A percentile compares a stretch with the other conserved stretches of the same genome.
phyloP scores from a whole-genome alignment of 1,140 invertebrate genomes.

The Heliothis virescens region DNA sequence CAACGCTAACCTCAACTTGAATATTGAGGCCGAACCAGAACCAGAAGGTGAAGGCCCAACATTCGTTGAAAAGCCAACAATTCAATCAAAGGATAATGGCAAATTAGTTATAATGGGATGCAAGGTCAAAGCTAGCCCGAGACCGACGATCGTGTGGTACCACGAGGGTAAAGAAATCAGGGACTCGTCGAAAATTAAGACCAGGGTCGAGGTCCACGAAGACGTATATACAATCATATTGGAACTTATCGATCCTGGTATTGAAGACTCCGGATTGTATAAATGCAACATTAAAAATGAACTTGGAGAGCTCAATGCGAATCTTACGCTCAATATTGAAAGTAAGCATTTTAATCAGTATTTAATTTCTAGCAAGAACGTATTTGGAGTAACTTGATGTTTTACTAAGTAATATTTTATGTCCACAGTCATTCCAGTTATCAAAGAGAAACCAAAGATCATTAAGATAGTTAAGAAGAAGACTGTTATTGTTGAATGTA shows the following conservation, averaged over 20 bases:
- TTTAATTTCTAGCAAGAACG: not conserved
- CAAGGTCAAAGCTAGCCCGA: slow-evolving; percentile 96
- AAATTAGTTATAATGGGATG: slow-evolving; percentile 99
- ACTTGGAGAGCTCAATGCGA: slow-evolving; percentile 98
- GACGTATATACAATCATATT: slow-evolving; percentile 96
- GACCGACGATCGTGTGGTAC: slow-evolving; percentile 97
- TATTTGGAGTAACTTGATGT: not conserved
- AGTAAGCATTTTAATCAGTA: slow-evolving; percentile 88
- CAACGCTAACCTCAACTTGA: slow-evolving; percentile 99
- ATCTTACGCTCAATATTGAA: slow-evolving; percentile 98
- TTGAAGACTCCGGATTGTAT: slow-evolving; percentile 98
- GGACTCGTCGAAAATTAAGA: slow-evolving; percentile 92
- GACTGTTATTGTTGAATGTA: slow-evolving; percentile 96
- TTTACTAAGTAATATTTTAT: slow-evolving; percentile 52
- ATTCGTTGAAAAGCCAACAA: slow-evolving; percentile 98
- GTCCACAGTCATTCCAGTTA: slow-evolving; percentile 95
- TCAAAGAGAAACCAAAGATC: slow-evolving; percentile 96
- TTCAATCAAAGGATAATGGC: slow-evolving; percentile 97
- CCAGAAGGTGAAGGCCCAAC: slow-evolving; percentile 97
- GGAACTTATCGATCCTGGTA: slow-evolving; percentile 96
- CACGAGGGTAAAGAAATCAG: slow-evolving; percentile 92
- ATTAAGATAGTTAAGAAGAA: slow-evolving; percentile 96
- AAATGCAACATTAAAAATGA: slow-evolving; percentile 99
- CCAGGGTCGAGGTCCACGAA: slow-evolving; percentile 92
- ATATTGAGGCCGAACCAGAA: slow-evolving; percentile 98